Base-by-base conservation (phyloP, 92 coral and sea anemone species). In the Epizoanthus rinbou region DNA sequence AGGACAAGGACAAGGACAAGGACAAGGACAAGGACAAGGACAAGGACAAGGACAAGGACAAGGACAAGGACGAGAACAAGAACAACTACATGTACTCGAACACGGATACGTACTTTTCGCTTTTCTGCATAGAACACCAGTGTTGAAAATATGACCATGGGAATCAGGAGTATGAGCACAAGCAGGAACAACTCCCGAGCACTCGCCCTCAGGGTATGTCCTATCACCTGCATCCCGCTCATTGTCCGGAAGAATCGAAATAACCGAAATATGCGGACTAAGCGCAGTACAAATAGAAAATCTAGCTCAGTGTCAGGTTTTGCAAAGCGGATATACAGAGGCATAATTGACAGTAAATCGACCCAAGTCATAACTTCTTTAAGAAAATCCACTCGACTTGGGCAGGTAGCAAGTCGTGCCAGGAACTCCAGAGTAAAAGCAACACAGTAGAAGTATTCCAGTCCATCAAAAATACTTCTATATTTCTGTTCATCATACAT, bases 191-290 rank as follows among this genome's bases (percentile, higher is more conserved):
- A 69, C 53, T 97, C 99, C 15, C 99, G 81, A 0, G 99, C 99
- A 57, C 99, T 97, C 17, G 99, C 99, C n/a, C 89, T 91, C 69
- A 97, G 75, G 3, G 99, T 97, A 79, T 97, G 99, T 2, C 99
- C 99, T 43, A 97, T 97, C 39, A 97, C 99, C 68, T 97, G 99
- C 99, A 97, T 94, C 11, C 99, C 99, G 62, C 99, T 97, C 99
- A 97, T 97, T 70, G 98, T 92, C 84, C 99, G 98, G 64, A 97
- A 97, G 87, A 97, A 97, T 16, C 99, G 92, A 86, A 97, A 97
- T 84, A 97, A 84, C 76, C 99, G 88, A 88, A 97, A 97, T 79
- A 97, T 97, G 72, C 99, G 90, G 88, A 97, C 91, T n/a, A 97
- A 90, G 23, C 99, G 90, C 16, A 97, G 88, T 14, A 97, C 99